Evolutionary conservation across 1,140 invertebrate species (phyloP), one percentile per base, ranked within the genome.

Genomic region (Meloidogyne exigua): DNA sequence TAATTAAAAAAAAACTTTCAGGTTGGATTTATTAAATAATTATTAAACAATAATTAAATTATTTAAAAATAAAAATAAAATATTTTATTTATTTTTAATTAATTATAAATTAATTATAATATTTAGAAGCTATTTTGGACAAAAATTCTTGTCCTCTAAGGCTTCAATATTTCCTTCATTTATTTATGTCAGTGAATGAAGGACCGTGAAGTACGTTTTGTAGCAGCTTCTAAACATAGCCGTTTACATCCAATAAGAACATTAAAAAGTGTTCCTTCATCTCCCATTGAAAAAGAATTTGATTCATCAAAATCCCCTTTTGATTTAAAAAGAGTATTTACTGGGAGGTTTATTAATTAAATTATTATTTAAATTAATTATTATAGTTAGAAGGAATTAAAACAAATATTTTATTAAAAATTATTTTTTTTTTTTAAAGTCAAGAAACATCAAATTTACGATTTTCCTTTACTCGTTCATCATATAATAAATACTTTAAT

Each of bases 181-280:
- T 39, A 32, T 28, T 21, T 25, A 25, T 49, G 63, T 32, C 44
- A 21, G 26, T 75, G 18, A 67, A 67, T 75, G 32, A 67, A 75
- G 39, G 63, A 67, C 39, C 65, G 72, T 49, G 73, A 67, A 28
- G n/a, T 67, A 23, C 23, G 44, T 42, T 49, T 62, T 57, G 68
- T 25, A 26, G 62, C 32, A 25, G 72, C 21, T 32, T 42, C 71
- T 23, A 32, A 26, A 25, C 57, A 79, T 26, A 67, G 62, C 15
- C 62, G 71, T 65, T 28, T 75, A 15, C 36, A 69, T 75, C 66
- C 26, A 15, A 69, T 32, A 15, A 28, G 18, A 28, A 62, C 57
- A 32, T 69, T 76, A 25, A 79, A 80, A 57, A 64, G 68, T 25
- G 79, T 82, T 69, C 79, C 78, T 10, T 42, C 79, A 25, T 80